phyloP scores from a whole-genome alignment of 2,113 vertebrate species.

The Perca flavescens region DNA sequence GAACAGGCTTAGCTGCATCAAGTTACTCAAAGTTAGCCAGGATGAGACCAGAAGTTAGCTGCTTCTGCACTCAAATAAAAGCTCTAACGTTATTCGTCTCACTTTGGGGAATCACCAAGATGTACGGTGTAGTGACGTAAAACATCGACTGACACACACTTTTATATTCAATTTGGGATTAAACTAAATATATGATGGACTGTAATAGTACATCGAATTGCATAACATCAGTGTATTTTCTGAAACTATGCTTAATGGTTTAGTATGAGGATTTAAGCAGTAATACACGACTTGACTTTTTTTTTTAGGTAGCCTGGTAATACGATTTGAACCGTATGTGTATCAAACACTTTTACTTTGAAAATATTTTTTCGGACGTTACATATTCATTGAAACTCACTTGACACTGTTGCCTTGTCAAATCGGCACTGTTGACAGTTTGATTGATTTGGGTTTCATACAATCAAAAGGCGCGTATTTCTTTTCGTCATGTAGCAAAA shows the following conservation, averaged over 20 bases:
- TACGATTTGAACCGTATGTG: background rate
- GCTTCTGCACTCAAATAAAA: background rate
- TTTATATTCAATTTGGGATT: background rate
- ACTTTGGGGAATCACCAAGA: background rate
- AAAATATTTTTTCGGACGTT: accelerated
- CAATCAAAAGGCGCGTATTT: slow-evolving; percentile 25
- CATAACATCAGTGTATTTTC: background rate
- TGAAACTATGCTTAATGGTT: background rate
- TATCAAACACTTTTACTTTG: slow-evolving; percentile 28
- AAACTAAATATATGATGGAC: background rate
- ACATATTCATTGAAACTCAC: accelerated
- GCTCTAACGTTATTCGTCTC: background rate
- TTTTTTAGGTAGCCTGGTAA: too few species aligned
- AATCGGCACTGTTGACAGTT: background rate
- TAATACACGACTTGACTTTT: background rate
- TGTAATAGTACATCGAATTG: background rate
- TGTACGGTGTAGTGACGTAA: background rate
- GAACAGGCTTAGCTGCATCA: background rate
- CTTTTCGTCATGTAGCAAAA: accelerated
- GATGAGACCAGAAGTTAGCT: background rate
- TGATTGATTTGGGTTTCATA: slow-evolving; percentile 43
- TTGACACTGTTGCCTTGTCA: background rate
- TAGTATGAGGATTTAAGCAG: background rate
- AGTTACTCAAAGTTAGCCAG: background rate
- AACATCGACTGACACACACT: background rate